Base-by-base conservation (phyloP, 37 sponge, comb jelly and placozoan genomes). In the Haliclona indistincta region DNA sequence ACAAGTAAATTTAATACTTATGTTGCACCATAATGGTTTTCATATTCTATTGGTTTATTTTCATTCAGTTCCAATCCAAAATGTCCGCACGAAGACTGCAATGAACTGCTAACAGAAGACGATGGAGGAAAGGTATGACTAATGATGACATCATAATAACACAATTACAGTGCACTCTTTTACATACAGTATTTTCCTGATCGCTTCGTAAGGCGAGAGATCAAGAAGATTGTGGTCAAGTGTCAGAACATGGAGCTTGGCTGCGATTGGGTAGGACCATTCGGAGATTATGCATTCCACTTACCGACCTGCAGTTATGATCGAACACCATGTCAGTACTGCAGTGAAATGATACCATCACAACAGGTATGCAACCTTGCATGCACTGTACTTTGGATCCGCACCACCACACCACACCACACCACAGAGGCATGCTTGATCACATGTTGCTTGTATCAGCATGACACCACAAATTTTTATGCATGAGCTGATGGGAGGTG, bases 141-240 rank as follows among this genome's bases (percentile, higher is more conserved):
- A 58, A n/a, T 20, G 6, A 25, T 26, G 6, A 25, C 6, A 58
- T n/a, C 28, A 25, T n/a, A 58, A 6, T 58, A 47, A 47, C 51
- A 17, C 15, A 17, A 10, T 25, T 58, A 25, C 7, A 7, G 11
- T n/a, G 6, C n/a, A 6, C 25, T 54, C 28, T 65, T 6, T 25
- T 35, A 32, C 44, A 1, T 41, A 19, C 64, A 89, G 90, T 84
- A 56, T 29, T 89, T 80, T 43, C 86, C 90, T 15, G 90, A 89
- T 63, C 72, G 64, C 1, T 89, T 81, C 70, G 77, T 89, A 4
- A 39, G 85, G 30, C 56, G 66, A 26, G 72, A 84, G 28, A 79
- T 89, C 33, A 39, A 29, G 22, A 23, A 36, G 2, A 28, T 84
- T 0, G 25, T 29, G 5, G 62, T 80, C 17, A 67, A 3, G n/a